Conservation (phyloP, 2,113 vertebrate genomes). For the Bungarus multicinctus region DNA sequence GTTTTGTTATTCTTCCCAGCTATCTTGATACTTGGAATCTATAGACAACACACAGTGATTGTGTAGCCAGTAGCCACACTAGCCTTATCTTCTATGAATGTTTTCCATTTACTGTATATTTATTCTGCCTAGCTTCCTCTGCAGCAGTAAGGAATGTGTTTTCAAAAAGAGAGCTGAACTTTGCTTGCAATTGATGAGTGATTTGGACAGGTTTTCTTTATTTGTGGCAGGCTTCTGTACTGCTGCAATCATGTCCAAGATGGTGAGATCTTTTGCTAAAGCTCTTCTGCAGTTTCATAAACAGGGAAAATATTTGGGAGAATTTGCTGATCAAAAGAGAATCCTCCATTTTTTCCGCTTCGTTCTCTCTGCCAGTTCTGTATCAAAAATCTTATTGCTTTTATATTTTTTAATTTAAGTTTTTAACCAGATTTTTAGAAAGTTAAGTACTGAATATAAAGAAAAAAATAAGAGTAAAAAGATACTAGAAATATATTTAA, state of each 20-base stretch:
- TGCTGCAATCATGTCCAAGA: background rate
- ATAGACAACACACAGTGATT: background rate
- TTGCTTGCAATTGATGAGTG: background rate
- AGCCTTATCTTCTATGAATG: background rate
- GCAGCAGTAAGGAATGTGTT: background rate
- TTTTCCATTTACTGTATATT: background rate
- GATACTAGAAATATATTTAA: background rate
- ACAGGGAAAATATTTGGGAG: background rate
- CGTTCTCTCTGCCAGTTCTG: background rate
- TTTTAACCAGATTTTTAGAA: background rate
- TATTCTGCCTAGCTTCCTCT: background rate
- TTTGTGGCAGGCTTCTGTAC: background rate
- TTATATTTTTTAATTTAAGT: background rate
- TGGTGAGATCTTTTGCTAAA: background rate
- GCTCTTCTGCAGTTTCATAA: background rate
- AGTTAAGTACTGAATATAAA: background rate
- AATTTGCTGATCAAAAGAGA: background rate
- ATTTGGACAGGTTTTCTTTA: background rate
- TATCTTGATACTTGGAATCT: background rate
- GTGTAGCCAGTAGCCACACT: background rate
- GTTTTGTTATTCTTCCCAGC: background rate
- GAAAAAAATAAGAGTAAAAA: background rate
- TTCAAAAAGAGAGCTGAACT: background rate
- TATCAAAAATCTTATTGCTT: background rate
- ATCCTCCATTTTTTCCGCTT: background rate